Evolutionary conservation across 2,113 vertebrate genomes (phyloP), one percentile per base, ranked within the genome.

Genomic region (Petrocephalus zakoni): DNA sequence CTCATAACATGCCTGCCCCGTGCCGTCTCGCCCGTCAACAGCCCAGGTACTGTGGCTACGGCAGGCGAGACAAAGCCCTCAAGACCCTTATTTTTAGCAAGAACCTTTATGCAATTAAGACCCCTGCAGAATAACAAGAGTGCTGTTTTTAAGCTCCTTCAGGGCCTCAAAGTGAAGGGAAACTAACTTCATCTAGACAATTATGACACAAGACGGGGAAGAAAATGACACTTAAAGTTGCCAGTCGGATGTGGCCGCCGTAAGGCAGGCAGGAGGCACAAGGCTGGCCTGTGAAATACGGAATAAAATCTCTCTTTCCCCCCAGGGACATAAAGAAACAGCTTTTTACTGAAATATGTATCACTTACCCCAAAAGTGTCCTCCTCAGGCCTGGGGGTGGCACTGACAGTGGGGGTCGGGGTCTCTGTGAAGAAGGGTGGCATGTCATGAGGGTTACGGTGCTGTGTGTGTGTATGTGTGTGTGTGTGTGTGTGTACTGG

Each of bases 281-380:
- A 55, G 52, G 15, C 47, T 19, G 10, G 13, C 42, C 85, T 90
- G 58, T 13, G 89, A 46, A 52, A 88, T 52, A 89, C 8, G 92
- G 90, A 93, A 92, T 89, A 89, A 0, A 87, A 89, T 42, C 25
- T 85, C 46, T 85, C 85, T 88, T 53, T 13, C 15, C 25, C 29
- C 13, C 11, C 75, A 83, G 42, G n/a, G 61, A 78, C 78, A 13
- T 83, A 49, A 42, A 49, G 7, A 25, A 25, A 83, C 46, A 47
- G 13, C 78, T 47, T 56, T 83, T 56, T 37, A 84, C 42, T 84
- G 46, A 52, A 84, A 37, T 78, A 58, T 86, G 86, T 64, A 58
- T 56, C 90, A 97, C 98, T 97, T 94, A 99, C 98, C 95, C 97
- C 98, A 90, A 99, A 99, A 55, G 97, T 98, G 89, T 98, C 98